phyloP scores from a whole-genome alignment of 2,113 vertebrate genomes.

The Chascanopsetta lugubris region DNA sequence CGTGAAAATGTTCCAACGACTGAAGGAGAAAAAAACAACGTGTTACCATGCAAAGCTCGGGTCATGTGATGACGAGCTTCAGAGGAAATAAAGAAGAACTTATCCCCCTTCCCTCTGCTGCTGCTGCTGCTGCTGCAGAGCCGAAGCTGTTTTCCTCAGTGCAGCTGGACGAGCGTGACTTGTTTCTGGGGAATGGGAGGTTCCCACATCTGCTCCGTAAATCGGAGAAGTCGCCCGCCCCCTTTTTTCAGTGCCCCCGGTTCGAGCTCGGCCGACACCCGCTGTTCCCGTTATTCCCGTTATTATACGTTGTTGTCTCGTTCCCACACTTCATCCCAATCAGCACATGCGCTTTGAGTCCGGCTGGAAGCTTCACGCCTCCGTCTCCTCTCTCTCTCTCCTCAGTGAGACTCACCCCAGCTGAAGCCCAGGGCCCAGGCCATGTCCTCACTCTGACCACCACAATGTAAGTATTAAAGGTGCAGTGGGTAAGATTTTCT shows the following conservation, averaged over 20 bases:
- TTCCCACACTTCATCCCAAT: neutral
- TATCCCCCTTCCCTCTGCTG: neutral
- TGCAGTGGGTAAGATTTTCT: too few relatives aligned
- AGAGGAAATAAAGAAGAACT: neutral
- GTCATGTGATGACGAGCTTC: neutral
- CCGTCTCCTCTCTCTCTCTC: constrained; percentile 9
- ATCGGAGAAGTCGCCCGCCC: neutral
- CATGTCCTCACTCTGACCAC: constrained; percentile 50
- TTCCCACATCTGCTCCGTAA: neutral
- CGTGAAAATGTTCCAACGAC: too few relatives aligned
- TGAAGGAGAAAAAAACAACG: too few relatives aligned
- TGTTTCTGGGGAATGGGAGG: neutral
- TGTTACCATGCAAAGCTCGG: neutral
- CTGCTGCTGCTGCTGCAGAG: too few relatives aligned
- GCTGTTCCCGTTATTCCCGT: neutral
- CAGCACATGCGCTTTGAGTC: neutral
- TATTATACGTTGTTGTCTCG: neutral
- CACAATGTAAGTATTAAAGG: constrained; percentile 65
- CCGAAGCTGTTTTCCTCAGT: neutral
- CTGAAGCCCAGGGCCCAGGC: constrained; percentile 35
- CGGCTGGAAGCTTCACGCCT: neutral
- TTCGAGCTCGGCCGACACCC: neutral
- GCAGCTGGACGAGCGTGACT: neutral
- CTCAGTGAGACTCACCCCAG: constrained; percentile 57
- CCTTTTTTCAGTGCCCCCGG: neutral